Evolutionary conservation across 2,888 invertebrate species (phyloP).

Genomic region (Ormyrus nitidulus): DNA sequence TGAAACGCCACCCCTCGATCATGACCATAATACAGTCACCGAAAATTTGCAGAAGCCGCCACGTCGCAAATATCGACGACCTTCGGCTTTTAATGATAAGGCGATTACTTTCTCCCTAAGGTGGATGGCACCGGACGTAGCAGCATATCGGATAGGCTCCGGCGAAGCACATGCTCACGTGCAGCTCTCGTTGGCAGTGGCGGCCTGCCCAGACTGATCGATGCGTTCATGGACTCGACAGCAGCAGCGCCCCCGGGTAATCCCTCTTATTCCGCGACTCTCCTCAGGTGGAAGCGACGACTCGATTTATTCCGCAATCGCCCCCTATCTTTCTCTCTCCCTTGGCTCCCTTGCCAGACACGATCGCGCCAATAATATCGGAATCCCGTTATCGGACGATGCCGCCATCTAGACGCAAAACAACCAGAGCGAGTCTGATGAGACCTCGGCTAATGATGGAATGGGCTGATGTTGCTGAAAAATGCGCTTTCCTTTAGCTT

Average conservation of each 20-base stretch:
- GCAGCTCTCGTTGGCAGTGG: background rate
- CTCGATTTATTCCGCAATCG: constrained; percentile 60
- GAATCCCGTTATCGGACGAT: constrained; percentile 35
- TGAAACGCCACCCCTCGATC: no score
- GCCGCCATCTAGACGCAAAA: background rate
- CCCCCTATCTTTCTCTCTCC: constrained; percentile 10
- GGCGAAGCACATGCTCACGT: constrained; percentile 17
- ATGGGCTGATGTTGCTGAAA: no score
- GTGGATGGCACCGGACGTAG: background rate
- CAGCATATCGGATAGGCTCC: constrained; percentile 14
- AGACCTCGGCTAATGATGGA: no score
- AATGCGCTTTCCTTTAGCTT: no score
- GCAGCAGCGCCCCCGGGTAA: constrained; percentile 28
- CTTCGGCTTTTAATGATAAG: constrained; percentile 8
- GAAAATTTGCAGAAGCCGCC: no score
- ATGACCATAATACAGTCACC: no score
- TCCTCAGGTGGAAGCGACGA: constrained; percentile 61
- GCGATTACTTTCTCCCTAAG: constrained; percentile 6
- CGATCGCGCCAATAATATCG: constrained; percentile 44
- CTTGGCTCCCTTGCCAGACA: background rate
- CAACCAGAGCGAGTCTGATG: background rate
- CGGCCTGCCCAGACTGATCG: constrained; percentile 45
- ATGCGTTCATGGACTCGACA: constrained; percentile 47
- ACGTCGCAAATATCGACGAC: background rate
- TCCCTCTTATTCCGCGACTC: constrained; percentile 42